These are phyloP conservation scores for Lasioglossum leucozonium DNA, from an alignment of 2,888 invertebrate genomes.

Conservation along the genomic window DNA sequence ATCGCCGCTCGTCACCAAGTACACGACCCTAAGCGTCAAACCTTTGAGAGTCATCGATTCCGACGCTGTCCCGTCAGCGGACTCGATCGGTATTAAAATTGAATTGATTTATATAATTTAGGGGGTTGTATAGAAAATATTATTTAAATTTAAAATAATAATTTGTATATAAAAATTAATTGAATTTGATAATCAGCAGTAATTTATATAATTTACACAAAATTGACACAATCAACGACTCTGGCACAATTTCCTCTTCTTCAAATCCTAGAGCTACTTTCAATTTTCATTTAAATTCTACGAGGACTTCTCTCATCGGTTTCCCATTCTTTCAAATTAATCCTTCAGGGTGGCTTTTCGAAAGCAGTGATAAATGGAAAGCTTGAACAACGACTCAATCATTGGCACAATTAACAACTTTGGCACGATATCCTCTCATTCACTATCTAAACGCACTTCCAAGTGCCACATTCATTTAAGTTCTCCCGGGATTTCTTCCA, in stretches of 20 bases:
- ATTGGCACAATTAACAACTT: neutral
- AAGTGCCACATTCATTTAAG: neutral
- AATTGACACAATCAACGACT: neutral
- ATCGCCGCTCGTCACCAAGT: slow-evolving; percentile 21
- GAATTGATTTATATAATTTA: too few species aligned
- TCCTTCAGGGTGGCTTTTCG: neutral
- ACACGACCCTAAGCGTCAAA: slow-evolving; percentile 8
- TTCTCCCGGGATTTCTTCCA: neutral
- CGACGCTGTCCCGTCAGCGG: neutral
- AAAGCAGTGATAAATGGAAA: neutral
- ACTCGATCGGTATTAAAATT: neutral
- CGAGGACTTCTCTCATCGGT: neutral
- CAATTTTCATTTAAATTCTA: neutral
- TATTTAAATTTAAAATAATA: too few species aligned
- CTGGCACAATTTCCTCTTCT: neutral
- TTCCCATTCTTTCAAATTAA: neutral
- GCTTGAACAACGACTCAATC: neutral
- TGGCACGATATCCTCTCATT: neutral
- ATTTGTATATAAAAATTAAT: too few species aligned
- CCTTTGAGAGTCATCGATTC: neutral
- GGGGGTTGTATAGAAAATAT: too few species aligned
- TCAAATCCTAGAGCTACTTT: neutral
- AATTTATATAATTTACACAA: too few species aligned
- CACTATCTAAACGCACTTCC: neutral
- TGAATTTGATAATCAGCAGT: too few species aligned